A percentile compares a stretch with the other conserved stretches of the same genome.
Conservation (phyloP, 2,113 vertebrate species). For the Carassius auratus region DNA sequence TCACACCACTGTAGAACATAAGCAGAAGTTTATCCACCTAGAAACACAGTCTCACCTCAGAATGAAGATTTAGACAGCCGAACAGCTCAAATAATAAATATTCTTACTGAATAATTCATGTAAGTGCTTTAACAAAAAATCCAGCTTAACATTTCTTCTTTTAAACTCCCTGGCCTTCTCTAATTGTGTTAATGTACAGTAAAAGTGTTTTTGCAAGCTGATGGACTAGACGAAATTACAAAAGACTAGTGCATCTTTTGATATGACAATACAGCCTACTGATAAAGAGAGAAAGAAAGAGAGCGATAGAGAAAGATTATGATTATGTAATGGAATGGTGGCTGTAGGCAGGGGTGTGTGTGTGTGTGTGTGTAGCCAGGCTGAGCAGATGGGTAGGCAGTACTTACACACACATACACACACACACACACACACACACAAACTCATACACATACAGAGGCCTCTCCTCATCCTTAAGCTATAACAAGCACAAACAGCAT, state of each 20-base stretch:
- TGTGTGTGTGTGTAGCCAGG: conserved; percentile 25
- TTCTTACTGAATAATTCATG: conserved; percentile 14
- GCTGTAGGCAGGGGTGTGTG: conserved; percentile 15
- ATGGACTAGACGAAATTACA: not conserved
- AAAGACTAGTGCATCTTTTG: not conserved
- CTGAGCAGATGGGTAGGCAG: conserved; percentile 50
- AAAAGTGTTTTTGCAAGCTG: not conserved
- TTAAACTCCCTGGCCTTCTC: not conserved
- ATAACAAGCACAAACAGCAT: conserved; percentile 16
- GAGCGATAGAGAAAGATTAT: conserved; percentile 59
- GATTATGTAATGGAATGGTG: conserved; percentile 67
- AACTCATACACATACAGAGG: not conserved
- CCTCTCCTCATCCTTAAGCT: not conserved
- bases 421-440: not conserved
- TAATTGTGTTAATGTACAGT: not conserved
- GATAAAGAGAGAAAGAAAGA: conserved; percentile 40
- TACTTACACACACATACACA: not conserved
- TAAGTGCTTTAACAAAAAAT: not conserved
- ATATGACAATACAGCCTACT: not conserved
- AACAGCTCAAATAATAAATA: not conserved
- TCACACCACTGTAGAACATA: not conserved
- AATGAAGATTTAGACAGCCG: not conserved
- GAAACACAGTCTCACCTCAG: not conserved
- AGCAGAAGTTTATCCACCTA: not conserved
- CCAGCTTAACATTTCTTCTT: not conserved